Conservation (phyloP, 2,113 vertebrate genomes). For the Irena cyanogastra region DNA sequence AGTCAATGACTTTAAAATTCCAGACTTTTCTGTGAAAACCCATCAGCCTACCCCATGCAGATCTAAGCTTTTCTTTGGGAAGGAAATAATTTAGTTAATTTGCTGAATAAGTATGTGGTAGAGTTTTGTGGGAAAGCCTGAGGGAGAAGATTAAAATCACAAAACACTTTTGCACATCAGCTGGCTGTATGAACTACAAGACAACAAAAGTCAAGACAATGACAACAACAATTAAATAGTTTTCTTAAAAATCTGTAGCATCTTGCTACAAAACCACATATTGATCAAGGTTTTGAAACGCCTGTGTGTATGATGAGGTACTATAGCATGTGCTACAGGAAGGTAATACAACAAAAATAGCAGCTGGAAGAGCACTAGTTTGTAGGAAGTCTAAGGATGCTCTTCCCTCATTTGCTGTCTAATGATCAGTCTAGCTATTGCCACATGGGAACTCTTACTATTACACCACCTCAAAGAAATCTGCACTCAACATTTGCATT, state of each 20-base stretch:
- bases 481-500: background rate
- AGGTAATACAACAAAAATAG: background rate
- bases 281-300: background rate
- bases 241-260: background rate
- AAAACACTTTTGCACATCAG: constrained; percentile 33
- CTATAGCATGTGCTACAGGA: background rate
- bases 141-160: constrained; percentile 51
- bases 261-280: background rate
- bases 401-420: background rate
- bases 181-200: constrained; percentile 4
- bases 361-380: background rate
- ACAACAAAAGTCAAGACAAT: constrained; percentile 26
- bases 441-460: background rate
- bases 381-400: background rate
- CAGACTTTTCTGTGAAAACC: constrained; percentile 40
- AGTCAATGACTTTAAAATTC: constrained; percentile 36
- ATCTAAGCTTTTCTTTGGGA: constrained; percentile 47
- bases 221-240: constrained; percentile 2
- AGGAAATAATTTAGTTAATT: constrained; percentile 64
- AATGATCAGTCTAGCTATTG: background rate
- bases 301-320: background rate
- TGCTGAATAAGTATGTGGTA: constrained; percentile 53
- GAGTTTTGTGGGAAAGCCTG: constrained; percentile 59
- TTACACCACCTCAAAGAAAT: background rate
- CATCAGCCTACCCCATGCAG: constrained; percentile 21